phyloP scores from a whole-genome alignment of 1,140 invertebrate genomes.

The Cotesia glomerata region DNA sequence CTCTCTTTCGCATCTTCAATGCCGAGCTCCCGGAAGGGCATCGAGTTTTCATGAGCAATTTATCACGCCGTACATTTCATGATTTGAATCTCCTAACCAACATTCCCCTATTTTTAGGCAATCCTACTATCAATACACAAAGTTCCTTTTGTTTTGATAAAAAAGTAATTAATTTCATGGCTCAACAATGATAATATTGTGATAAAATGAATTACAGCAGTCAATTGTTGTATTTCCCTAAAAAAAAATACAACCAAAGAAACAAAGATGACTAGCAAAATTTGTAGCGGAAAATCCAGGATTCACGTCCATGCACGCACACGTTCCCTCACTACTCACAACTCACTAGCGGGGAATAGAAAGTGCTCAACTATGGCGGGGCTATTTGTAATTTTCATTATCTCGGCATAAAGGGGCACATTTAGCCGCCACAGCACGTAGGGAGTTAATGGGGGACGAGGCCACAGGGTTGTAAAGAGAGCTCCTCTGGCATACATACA shows the following conservation, averaged over 20 bases:
- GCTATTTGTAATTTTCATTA: conserved; percentile 65
- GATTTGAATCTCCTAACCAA: no score
- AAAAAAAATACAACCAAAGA: neutral
- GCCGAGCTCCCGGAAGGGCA: conserved; percentile 4
- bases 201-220: neutral
- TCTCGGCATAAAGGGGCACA: conserved; percentile 57
- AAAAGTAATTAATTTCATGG: neutral
- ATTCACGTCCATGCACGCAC: conserved; percentile 4
- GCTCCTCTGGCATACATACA: neutral
- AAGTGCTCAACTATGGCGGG: neutral
- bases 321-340: conserved; percentile 31
- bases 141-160: neutral
- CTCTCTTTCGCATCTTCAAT: neutral
- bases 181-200: neutral
- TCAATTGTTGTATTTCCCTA: neutral
- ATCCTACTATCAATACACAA: neutral
- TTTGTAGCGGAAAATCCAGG: neutral
- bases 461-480: conserved; percentile 23
- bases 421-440: conserved; percentile 60
- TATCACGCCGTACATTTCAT: neutral
- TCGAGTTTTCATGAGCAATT: neutral
- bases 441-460: conserved; percentile 57
- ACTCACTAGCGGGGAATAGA: neutral
- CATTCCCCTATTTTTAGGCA: no score
- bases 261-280: neutral